These are phyloP conservation scores for Paralvinella palmiformis DNA, from an alignment of 1,140 invertebrate genomes.

Conservation along the genomic window DNA sequence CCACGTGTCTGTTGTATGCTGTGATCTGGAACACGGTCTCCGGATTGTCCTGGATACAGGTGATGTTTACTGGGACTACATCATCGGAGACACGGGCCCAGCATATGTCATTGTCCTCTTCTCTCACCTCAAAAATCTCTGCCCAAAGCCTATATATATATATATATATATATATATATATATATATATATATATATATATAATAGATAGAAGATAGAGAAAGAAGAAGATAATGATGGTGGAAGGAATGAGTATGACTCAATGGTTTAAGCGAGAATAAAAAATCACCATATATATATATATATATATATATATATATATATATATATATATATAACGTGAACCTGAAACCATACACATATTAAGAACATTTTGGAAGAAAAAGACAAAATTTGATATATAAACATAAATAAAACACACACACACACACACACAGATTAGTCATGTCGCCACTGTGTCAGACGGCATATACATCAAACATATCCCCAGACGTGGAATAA, in stretches of 20 bases:
- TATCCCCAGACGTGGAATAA: no score
- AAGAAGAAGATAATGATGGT: neutral
- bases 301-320: neutral
- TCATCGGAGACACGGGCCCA: slow-evolving; percentile 97
- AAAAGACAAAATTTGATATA: no score
- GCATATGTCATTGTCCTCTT: slow-evolving; percentile 48
- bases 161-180: no score
- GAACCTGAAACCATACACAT: no score
- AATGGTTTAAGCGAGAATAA: neutral
- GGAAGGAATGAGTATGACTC: neutral
- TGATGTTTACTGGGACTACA: slow-evolving; percentile 94
- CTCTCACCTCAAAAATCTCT: slow-evolving; percentile 93
- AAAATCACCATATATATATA: neutral
- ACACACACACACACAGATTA: no score
- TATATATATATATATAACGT: slow-evolving; percentile 3
- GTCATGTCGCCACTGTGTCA: no score
- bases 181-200: neutral
- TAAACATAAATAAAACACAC: no score
- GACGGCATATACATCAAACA: no score
- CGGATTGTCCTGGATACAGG: slow-evolving; percentile 90
- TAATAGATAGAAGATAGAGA: neutral
- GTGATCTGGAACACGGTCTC: slow-evolving; percentile 96
- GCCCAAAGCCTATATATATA: slow-evolving; percentile 78
- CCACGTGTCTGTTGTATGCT: slow-evolving; percentile 95
- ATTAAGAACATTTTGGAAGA: no score